Evolutionary conservation across 64 coral and sea anemone species (phyloP).

Genomic region (Cladopsammia gracilis): DNA sequence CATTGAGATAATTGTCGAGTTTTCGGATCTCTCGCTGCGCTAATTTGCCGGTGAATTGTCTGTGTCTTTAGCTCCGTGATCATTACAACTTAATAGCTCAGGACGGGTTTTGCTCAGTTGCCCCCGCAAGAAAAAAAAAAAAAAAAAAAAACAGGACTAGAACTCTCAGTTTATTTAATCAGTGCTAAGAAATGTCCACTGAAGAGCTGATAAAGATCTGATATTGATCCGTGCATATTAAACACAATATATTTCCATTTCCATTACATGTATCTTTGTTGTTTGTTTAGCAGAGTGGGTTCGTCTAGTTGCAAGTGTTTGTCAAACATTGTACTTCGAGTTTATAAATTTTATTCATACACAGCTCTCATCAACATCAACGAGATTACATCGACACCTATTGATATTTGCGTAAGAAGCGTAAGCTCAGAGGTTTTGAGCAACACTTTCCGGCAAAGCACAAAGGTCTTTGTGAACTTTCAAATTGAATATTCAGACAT

Average conservation of each 20-base stretch:
- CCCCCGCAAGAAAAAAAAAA: background rate
- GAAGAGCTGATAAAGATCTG: background rate
- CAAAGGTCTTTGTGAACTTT: constrained; percentile 44
- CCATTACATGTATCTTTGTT: background rate
- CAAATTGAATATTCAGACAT: background rate
- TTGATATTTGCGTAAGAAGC: constrained; percentile 5
- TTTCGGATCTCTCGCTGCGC: constrained; percentile 57
- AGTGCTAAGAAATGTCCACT: background rate
- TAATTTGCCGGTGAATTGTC: constrained; percentile 37
- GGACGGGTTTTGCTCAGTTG: background rate
- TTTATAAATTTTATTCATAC: background rate
- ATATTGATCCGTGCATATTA: background rate
- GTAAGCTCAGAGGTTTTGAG: background rate
- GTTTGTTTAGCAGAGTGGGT: background rate
- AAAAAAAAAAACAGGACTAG: no score
- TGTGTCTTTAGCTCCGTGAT: background rate
- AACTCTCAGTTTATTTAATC: background rate
- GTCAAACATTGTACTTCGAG: background rate
- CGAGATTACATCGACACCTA: background rate
- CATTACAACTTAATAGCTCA: constrained; percentile 21
- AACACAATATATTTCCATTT: background rate
- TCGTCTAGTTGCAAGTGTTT: background rate
- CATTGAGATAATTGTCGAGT: constrained; percentile 53
- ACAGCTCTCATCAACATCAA: background rate
- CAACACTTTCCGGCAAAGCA: background rate